A percentile compares a stretch with the other conserved stretches of the same genome.
These are phyloP conservation scores for Alouatta palliata DNA, from an alignment of 2,113 vertebrate genomes.

Conservation along the genomic window DNA sequence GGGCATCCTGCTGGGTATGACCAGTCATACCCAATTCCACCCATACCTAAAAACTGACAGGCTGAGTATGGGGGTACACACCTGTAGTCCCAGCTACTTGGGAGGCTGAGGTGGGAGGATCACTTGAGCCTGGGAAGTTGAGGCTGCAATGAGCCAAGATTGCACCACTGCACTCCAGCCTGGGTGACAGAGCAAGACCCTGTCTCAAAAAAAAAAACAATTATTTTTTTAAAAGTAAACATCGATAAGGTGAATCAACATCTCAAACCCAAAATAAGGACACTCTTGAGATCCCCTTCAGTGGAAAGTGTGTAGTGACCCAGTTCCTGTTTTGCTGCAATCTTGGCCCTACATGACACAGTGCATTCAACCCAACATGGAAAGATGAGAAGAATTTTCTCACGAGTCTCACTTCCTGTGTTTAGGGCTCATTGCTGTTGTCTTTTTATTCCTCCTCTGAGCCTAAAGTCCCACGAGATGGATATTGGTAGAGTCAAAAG, in stretches of 20 bases:
- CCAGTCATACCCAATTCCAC: not conserved
- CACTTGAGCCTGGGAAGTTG: too few relatives aligned
- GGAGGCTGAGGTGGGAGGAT: too few relatives aligned
- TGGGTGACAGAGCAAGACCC: too few relatives aligned
- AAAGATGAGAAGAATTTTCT: conserved; percentile 57
- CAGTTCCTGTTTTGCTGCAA: conserved; percentile 51
- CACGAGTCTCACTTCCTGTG: conserved; percentile 57
- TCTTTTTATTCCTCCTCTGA: not conserved
- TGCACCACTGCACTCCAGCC: too few relatives aligned
- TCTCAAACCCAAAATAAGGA: not conserved
- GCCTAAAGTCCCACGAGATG: not conserved
- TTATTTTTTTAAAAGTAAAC: too few relatives aligned
- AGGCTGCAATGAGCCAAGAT: too few relatives aligned
- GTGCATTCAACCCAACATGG: not conserved
- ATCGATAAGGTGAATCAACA: not conserved
- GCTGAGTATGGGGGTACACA: too few relatives aligned
- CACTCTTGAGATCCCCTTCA: not conserved
- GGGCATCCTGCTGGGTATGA: not conserved
- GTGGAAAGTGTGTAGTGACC: not conserved
- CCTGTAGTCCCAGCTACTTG: too few relatives aligned
- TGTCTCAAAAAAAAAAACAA: too few relatives aligned
- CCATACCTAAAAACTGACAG: not conserved
- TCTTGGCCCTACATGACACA: not conserved
- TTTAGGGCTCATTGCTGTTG: conserved; percentile 30
- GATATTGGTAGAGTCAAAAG: not conserved